phyloP scores from a whole-genome alignment of 2,797 vertebrate genomes.

The Sylvilagus floridanus region DNA sequence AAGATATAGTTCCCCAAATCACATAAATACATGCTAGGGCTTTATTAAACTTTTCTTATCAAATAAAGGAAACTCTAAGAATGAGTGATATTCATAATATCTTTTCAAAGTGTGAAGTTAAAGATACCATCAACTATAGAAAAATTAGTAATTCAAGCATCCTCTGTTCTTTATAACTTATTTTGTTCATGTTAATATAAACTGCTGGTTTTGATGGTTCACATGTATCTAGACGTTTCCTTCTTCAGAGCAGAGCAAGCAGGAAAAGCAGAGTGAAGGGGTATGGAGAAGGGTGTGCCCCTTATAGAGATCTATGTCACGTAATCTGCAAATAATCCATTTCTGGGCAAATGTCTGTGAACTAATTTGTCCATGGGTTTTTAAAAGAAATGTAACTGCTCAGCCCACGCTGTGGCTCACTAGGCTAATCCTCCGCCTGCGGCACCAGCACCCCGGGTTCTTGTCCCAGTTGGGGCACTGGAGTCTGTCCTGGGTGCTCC shows the following conservation, averaged over 20 bases:
- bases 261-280: slow-evolving; percentile 27
- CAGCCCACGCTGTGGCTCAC: no score
- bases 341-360: slow-evolving; percentile 62
- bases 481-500: no score
- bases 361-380: slow-evolving; percentile 12
- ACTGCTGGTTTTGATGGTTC: slow-evolving; percentile 2
- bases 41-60: slow-evolving; percentile 48
- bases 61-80: neutral
- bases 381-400: neutral
- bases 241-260: slow-evolving; percentile 45
- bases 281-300: neutral
- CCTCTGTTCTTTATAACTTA: slow-evolving; percentile 8
- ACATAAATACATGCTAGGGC: neutral
- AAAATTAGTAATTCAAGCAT: slow-evolving; percentile 11
- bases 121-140: neutral
- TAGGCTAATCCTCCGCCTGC: no score
- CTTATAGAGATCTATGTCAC: slow-evolving; percentile 25
- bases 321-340: slow-evolving; percentile 64
- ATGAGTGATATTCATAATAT: neutral
- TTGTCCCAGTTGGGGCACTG: no score
- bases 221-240: slow-evolving; percentile 46
- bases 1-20: slow-evolving; percentile 23
- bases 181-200: slow-evolving; percentile 41
- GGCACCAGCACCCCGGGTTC: no score
- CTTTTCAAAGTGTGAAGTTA: slow-evolving; percentile 19